Base-by-base conservation (phyloP, 2,888 invertebrate genomes). In the Dioctria rufipes region DNA sequence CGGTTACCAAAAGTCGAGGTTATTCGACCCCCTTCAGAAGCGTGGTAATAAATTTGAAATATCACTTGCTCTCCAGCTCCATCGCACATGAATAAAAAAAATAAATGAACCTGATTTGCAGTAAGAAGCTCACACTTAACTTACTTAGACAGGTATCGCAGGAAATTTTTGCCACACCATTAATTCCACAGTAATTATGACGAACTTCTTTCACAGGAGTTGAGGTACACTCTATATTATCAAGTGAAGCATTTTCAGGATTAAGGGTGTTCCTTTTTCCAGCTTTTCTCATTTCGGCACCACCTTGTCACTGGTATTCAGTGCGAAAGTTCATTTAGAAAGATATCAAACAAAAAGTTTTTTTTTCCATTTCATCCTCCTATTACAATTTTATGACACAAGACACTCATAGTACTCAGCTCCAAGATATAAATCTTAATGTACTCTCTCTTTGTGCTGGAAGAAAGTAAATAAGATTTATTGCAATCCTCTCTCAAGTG, bases 381-480 rank as follows among this genome's bases (percentile, higher is more conserved):
- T 49, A 46, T 5, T 63, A 61, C 37, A 77, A 77, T 77, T 77
- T 77, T 77, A 77, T 77, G 77, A 77, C 77, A 77, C 77, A 37
- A 77, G 63, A 63, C 77, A 63, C 77, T 77, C 63, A 77, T 77
- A 77, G 77, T 37, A 40, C 37, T 66, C 49, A 51, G 67, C 79
- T 51, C 75, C 43, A 65, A 60, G 82, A 82, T 80, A 82, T 80
- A 80, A 82, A 82, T 82, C 82, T 81, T 82, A 82, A 81, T 82
- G 80, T 82, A 81, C 82, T 79, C 79, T 49, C 75, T 67, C 79
- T 81, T 80, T 81, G 58, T 75, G 77, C 79, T 80, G 58, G 80
- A 80, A 73, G 80, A 80, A 80, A 82, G 80, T 80, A 82, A 82
- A 80, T 82, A 81, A 82, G 82, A 82, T 82, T 82, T 82, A 82